A percentile compares a stretch with the other conserved stretches of the same genome.
Conservation (phyloP, 2,888 invertebrate genomes). For the Dascillus cervinus region DNA sequence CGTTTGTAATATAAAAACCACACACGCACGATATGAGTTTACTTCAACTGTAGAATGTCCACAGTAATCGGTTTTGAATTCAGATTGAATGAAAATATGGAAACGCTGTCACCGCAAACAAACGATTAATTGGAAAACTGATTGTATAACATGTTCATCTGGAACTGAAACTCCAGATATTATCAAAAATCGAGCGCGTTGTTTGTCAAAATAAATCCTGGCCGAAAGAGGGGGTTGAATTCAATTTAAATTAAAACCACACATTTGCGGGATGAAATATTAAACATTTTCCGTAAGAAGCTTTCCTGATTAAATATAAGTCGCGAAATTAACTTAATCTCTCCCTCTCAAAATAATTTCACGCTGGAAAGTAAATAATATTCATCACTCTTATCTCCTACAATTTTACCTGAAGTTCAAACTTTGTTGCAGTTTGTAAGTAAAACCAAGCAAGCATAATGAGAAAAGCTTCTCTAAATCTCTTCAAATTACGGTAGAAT, state of each 20-base stretch:
- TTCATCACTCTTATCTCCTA: constrained; percentile 28
- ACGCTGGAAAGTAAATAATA: constrained; percentile 29
- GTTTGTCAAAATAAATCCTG: too few relatives aligned
- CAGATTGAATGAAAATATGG: constrained; percentile 26
- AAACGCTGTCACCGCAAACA: constrained; percentile 19
- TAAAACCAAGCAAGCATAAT: too few relatives aligned
- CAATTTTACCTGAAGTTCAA: constrained; percentile 22
- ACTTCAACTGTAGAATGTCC: constrained; percentile 12
- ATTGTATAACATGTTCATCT: too few relatives aligned
- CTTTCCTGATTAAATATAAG: constrained; percentile 14
- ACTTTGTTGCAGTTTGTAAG: constrained; percentile 21
- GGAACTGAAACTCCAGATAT: too few relatives aligned
- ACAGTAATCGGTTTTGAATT: constrained; percentile 20
- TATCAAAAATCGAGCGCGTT: too few relatives aligned
- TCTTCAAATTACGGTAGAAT: too few relatives aligned
- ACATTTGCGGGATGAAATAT: too few relatives aligned
- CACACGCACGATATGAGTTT: constrained; percentile 12
- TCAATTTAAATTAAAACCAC: too few relatives aligned
- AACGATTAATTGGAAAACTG: constrained; percentile 24
- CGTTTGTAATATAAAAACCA: constrained; percentile 15
- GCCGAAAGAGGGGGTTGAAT: too few relatives aligned
- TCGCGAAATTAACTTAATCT: constrained; percentile 25
- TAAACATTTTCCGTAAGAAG: too few relatives aligned
- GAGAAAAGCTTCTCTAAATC: too few relatives aligned
- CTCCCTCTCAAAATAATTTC: constrained; percentile 28